Percentiles rank a stretch among this genome's conserved stretches.
Conservation (phyloP, 2,113 vertebrate genomes). For the Hoplias malabaricus region DNA sequence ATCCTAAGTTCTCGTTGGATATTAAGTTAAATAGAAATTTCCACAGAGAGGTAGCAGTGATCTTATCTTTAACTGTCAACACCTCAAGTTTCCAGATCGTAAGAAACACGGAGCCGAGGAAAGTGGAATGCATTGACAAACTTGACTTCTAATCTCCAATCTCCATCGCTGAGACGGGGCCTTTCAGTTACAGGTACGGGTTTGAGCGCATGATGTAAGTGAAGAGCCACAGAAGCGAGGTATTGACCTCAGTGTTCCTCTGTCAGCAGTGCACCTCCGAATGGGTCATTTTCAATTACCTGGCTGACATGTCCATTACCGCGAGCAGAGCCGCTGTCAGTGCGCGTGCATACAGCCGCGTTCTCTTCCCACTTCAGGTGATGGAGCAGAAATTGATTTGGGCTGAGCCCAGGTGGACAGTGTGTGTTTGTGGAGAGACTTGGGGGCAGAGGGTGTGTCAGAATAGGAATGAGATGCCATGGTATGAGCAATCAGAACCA, state of each 20-base stretch:
- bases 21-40: background rate
- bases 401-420: conserved; percentile 15
- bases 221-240: background rate
- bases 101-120: background rate
- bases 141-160: background rate
- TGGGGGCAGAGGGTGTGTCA: background rate
- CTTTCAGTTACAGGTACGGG: background rate
- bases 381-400: conserved; percentile 42
- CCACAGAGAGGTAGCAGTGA: background rate
- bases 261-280: conserved; percentile 25
- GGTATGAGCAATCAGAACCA: background rate
- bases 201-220: background rate
- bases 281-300: conserved; percentile 50
- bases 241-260: conserved; percentile 20
- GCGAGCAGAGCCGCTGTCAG: conserved; percentile 34
- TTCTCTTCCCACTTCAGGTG: conserved; percentile 47
- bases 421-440: background rate
- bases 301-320: conserved; percentile 40
- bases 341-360: conserved; percentile 30
- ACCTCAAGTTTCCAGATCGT: background rate
- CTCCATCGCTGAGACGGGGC: background rate
- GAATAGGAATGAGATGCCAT: background rate
- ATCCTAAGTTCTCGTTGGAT: too few species aligned
- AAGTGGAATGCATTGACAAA: background rate
- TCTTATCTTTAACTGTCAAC: background rate